Percentiles rank a stretch among this genome's conserved stretches.
These are phyloP conservation scores for Toxotes jaculatrix DNA, from an alignment of 2,113 vertebrate species.

Conservation along the genomic window DNA sequence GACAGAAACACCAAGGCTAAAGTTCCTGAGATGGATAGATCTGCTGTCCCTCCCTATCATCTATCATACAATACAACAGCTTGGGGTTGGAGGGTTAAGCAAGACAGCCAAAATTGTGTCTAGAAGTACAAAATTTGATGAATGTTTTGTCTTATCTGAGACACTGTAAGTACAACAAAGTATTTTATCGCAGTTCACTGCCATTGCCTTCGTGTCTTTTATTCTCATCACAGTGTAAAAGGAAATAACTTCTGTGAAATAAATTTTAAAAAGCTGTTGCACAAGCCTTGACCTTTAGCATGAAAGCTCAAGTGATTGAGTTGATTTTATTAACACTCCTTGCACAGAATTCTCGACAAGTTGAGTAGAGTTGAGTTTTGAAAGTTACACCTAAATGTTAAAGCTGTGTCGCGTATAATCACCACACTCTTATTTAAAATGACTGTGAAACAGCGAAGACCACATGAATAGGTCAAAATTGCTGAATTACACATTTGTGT, in stretches of 20 bases:
- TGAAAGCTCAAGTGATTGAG: not conserved
- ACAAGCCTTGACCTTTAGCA: not conserved
- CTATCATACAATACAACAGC: constrained; percentile 59
- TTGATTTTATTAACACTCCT: not conserved
- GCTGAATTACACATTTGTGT: not conserved
- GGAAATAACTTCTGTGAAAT: not conserved
- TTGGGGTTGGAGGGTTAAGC: constrained; percentile 18
- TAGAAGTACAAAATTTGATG: not conserved
- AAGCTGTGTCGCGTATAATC: not conserved
- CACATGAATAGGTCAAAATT: not conserved
- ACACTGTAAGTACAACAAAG: not conserved
- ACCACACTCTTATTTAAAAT: not conserved
- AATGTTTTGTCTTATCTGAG: not conserved
- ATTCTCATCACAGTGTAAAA: not conserved
- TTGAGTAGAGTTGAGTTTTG: not conserved
- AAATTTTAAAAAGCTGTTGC: not conserved
- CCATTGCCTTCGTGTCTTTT: not conserved
- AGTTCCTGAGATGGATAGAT: constrained; percentile 72
- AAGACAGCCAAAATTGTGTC: constrained; percentile 5
- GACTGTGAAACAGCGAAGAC: not conserved
- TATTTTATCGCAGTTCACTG: not conserved
- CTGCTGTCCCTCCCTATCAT: constrained; percentile 62
- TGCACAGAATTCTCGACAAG: no score
- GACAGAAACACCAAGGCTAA: constrained; percentile 67
- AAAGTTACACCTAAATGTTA: not conserved